These are phyloP conservation scores for Lagopus leucura DNA, from an alignment of 2,113 vertebrate species.

Conservation along the genomic window DNA sequence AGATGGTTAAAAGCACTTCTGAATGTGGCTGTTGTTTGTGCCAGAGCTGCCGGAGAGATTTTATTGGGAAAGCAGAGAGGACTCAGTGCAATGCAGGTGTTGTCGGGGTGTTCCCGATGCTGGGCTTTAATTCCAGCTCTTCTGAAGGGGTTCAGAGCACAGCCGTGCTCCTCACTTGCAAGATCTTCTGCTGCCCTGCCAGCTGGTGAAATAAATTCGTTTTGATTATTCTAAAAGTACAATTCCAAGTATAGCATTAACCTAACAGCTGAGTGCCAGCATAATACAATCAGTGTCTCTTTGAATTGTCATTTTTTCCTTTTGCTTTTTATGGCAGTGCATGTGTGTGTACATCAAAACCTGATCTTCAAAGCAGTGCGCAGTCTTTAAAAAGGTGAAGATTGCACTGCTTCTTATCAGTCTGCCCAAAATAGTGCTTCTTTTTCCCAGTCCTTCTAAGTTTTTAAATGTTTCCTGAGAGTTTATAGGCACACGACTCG, in stretches of 20 bases:
- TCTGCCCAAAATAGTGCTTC: not conserved
- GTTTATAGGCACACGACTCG: not conserved
- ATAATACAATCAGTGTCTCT: not conserved
- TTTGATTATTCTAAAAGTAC: not conserved
- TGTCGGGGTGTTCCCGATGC: not conserved
- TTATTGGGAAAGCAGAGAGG: not conserved
- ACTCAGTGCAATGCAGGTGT: not conserved
- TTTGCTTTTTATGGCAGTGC: not conserved
- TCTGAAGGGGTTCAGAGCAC: not conserved
- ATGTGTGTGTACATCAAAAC: fast-evolving
- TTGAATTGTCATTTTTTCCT: not conserved
- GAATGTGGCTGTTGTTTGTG: not conserved
- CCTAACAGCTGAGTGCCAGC: not conserved
- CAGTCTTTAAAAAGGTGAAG: not conserved
- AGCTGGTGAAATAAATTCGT: not conserved
- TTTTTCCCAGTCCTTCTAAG: not conserved
- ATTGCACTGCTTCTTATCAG: not conserved
- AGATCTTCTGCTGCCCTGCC: not conserved
- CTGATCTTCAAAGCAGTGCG: not conserved
- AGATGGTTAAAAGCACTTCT: not conserved
- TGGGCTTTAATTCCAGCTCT: not conserved
- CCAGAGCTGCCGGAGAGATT: not conserved
- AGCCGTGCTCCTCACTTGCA: not conserved
- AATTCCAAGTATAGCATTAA: not conserved
- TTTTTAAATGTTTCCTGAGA: not conserved